Base-by-base conservation (phyloP, 2,113 vertebrate species). In the Echinops telfairi region DNA sequence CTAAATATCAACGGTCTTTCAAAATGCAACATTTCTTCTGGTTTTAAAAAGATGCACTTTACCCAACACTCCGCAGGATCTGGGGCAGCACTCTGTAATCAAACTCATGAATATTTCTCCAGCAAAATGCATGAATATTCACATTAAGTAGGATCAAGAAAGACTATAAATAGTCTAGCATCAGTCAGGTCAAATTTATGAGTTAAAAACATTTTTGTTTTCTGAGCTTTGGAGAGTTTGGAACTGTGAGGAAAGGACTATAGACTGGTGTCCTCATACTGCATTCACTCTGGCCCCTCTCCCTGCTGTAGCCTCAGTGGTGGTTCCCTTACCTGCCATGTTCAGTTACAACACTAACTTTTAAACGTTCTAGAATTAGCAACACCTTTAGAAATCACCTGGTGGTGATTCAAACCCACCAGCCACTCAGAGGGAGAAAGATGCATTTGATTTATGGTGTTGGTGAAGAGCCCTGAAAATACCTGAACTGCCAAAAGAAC, bases 51-150 rank as follows among this genome's bases (percentile, higher is more conserved):
- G 47, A 7, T 79, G 1, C 38, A 53, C 79, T 95, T 88, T 89
- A 75, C 5, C 57, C 38, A 92, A 90, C 27, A 71, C 12, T 86
- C 64, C 19, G 15, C 23, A 91, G 47, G 57, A 92, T 88, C 68
- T 89, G 57, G 80, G 66, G 6, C 43, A 91, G 66, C 70, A 91
- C 4, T 33, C 57, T 81, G 1, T 68, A 96, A 83, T 91, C 75
- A 88, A 94, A 88, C 2, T 68, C 80, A 79, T 87, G 86, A 89
- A 70, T 85, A 88, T 79, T 95, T 92, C 31, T 87, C 17, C 70
- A 85, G 71, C 23, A 90, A 91, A 95, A 79, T 89, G 53, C 79
- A 95, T 78, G 82, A 87, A 93, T 76, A 92, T 53, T 94, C 73
- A 91, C 66, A 83, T 75, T 93, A 53, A 92, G n/a, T 60, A 22